Evolutionary conservation across 2,113 vertebrate genomes (phyloP), one percentile per base, ranked within the genome.

Genomic region (Mormoops blainvillei): DNA sequence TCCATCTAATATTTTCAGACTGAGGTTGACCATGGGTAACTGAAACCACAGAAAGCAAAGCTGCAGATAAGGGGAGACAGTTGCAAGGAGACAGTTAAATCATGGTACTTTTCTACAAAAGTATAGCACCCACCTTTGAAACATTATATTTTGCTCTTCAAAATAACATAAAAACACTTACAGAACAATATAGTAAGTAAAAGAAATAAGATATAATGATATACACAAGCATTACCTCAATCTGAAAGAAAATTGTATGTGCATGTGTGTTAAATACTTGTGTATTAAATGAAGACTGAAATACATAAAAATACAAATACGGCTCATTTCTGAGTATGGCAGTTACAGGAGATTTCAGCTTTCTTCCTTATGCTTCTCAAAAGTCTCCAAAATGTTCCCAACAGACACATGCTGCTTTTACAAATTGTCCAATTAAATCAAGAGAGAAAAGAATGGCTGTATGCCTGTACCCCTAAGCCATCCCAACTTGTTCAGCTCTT

Each of bases 291-390:
- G 91, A 90, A 87, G 63, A 82, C 4, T 8, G 31, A 83, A 91
- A 68, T 73, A 18, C 54, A 92, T 87, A 48, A 67, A 50, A 89
- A 63, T 19, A 85, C 9, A 77, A 65, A 65, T 15, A 48, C 28
- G 73, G 6, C 41, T 94, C 36, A 15, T 93, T 93, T 92, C 54
- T 54, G 68, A 16, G 16, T 76, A 10, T 38, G n/a, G 56, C 1
- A 36, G 11, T 61, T 31, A 41, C 0, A 50, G 14, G n/a, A 63
- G 33, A 78, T 83, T 77, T 84, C 22, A 12, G 26, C 50, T 92
- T 89, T 96, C 41, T 89, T 93, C 41, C 91, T 82, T 82, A 87
- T 38, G 52, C 74, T 52, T 74, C 6, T 92, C 43, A 70, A 70
- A 83, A 45, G 48, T 87, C 58, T 91, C 83, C 68, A 76, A 78